Base-by-base conservation (phyloP, 2,888 invertebrate genomes). In the Noctua fimbriata region DNA sequence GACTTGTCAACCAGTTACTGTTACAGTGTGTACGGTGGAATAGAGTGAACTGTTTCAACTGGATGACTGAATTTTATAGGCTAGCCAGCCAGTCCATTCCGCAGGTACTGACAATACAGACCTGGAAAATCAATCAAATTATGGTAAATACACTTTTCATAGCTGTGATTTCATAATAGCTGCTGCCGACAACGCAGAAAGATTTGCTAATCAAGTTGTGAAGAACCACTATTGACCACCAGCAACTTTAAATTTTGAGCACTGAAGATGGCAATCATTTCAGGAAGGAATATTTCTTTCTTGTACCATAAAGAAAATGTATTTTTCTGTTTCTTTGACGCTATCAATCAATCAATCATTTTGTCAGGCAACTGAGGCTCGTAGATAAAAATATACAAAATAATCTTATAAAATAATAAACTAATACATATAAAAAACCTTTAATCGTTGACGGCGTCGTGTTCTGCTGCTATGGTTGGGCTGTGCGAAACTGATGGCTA, bases 1-100 rank as follows among this genome's bases (percentile, higher is more conserved):
- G 55, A 77, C 76, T 78, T 82, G 77, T 80, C 65, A 71, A 73
- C 79, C 63, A 28, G 55, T 58, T 71, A 79, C 72, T 71, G 47
- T n/a, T 81, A 82, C 21, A 75, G 65, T 58, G 28, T 41, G 32
- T n/a, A 44, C 65, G 7, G n/a, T 14, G 5, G 12, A 69, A 52
- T 24, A 65, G 18, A 67, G 86, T 73, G 75, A 41, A 12, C 32
- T 70, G 47, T 70, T 83, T 69, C n/a, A 52, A 21, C 36, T 66
- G 28, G n/a, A 18, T 21, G n/a, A 55, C 2, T 14, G 18, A 24
- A 9, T 3, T 14, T 41, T 3, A 9, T 28, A 28, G 10, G 6
- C 6, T 4, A 72, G 36, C 0, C 36, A 36, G 10, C 24, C 24
- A 55, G 73, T 1, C 16, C 21, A 71, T n/a, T 14, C 28, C 14